These are phyloP conservation scores for Hyalella azteca DNA, from an alignment of 2,888 invertebrate species.

Conservation along the genomic window DNA sequence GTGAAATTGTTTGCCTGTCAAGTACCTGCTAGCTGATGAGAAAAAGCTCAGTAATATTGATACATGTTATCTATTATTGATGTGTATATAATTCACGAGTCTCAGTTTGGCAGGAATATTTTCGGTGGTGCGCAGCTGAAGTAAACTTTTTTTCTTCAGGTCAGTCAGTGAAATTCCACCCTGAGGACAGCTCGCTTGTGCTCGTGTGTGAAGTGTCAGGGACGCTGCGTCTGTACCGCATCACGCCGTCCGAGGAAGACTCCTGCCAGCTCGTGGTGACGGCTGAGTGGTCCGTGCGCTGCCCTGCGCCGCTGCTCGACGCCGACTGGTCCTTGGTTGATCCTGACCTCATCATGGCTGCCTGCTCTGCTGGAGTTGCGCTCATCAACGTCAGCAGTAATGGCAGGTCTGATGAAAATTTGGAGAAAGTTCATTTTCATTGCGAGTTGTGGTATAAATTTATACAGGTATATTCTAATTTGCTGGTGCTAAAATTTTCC, in stretches of 20 bases:
- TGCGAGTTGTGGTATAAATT: too few species aligned
- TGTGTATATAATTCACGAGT: too few species aligned
- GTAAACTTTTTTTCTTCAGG: conserved; percentile 41
- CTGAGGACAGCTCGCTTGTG: conserved; percentile 49
- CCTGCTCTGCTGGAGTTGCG: conserved; percentile 49
- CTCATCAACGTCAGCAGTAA: conserved; percentile 46
- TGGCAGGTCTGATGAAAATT: background rate
- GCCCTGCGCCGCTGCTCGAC: conserved; percentile 45
- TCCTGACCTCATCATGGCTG: conserved; percentile 50
- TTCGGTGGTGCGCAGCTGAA: too few species aligned
- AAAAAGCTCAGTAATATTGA: too few species aligned
- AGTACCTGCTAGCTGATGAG: too few species aligned
- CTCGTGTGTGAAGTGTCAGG: conserved; percentile 53
- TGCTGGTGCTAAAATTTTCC: too few species aligned
- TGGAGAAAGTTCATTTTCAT: too few species aligned
- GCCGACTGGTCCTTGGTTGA: conserved; percentile 57
- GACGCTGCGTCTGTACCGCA: conserved; percentile 50
- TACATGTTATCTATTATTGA: too few species aligned
- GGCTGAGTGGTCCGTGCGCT: conserved; percentile 39
- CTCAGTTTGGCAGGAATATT: too few species aligned
- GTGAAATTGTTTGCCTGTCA: too few species aligned
- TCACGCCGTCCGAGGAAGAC: conserved; percentile 26
- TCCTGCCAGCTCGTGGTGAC: background rate
- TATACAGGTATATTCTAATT: too few species aligned
- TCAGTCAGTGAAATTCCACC: conserved; percentile 54